These are phyloP conservation scores for Chironomus tentans DNA, from an alignment of 2,888 invertebrate genomes.

Conservation along the genomic window DNA sequence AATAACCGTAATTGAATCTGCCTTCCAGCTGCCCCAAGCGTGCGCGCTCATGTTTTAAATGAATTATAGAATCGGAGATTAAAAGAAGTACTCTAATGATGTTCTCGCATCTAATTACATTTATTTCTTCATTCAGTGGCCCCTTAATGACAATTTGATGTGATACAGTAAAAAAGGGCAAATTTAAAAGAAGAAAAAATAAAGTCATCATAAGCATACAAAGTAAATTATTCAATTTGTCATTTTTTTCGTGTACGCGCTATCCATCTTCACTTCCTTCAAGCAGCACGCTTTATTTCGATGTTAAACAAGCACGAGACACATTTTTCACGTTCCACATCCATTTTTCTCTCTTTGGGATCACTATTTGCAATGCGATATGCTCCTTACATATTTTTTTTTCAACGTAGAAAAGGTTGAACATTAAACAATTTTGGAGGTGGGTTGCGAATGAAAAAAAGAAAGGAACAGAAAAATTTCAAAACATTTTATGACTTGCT, in stretches of 20 bases:
- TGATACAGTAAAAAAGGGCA: background rate
- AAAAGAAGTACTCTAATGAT: background rate
- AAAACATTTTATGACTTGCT: background rate
- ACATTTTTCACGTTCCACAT: background rate
- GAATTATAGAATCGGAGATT: background rate
- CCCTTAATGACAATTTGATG: conserved; percentile 23
- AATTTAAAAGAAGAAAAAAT: background rate
- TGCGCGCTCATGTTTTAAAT: background rate
- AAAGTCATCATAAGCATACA: background rate
- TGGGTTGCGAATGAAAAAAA: background rate
- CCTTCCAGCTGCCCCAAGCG: background rate
- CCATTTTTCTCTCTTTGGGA: background rate
- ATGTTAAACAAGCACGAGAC: conserved; percentile 6
- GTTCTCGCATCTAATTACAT: conserved; percentile 18
- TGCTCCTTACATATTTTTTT: background rate
- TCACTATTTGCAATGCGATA: background rate
- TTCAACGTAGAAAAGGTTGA: background rate
- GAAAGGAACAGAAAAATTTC: background rate
- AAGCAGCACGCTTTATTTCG: background rate
- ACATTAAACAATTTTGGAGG: background rate
- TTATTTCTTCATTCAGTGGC: background rate
- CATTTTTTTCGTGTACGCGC: background rate
- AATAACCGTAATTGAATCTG: conserved; percentile 15
- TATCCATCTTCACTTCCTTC: background rate
- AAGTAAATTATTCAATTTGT: conserved; percentile 25